phyloP scores from a whole-genome alignment of 2,888 invertebrate species.

The Tiliacea aurago region DNA sequence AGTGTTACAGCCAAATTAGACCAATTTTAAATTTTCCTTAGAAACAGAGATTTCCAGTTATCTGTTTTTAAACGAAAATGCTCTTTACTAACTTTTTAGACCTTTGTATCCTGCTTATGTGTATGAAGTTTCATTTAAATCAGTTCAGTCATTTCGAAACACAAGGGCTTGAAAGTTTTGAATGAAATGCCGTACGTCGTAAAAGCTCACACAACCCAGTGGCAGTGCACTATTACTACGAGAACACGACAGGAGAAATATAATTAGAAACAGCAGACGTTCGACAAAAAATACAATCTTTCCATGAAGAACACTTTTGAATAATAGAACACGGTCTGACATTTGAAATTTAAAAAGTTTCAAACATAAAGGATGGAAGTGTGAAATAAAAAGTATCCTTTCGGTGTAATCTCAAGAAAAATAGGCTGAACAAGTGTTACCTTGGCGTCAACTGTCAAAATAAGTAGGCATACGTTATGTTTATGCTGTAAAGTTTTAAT shows the following conservation, averaged over 20 bases:
- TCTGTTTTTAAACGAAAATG: too few species aligned
- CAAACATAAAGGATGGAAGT: conserved; percentile 6
- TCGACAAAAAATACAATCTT: conserved; percentile 36
- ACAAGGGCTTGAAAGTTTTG: too few species aligned
- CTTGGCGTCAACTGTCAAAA: not conserved
- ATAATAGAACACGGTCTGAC: conserved; percentile 56
- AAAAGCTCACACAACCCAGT: too few species aligned
- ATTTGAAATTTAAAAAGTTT: conserved; percentile 34
- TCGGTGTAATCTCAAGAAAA: conserved; percentile 13
- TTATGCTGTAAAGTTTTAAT: not conserved
- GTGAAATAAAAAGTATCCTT: conserved; percentile 4
- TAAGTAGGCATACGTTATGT: not conserved
- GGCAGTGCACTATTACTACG: not conserved
- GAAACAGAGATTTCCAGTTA: too few species aligned
- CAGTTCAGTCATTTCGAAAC: too few species aligned
- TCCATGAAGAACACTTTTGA: conserved; percentile 43
- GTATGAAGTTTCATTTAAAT: too few species aligned
- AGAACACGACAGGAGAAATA: not conserved
- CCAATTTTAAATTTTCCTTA: too few species aligned
- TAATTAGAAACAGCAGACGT: conserved; percentile 15
- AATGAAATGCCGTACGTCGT: too few species aligned
- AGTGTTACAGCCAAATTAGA: too few species aligned
- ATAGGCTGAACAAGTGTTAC: conserved; percentile 5
- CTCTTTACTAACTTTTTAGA: too few species aligned
- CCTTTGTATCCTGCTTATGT: too few species aligned